These are phyloP conservation scores for Rhingia rostrata DNA, from an alignment of 2,888 invertebrate genomes.

Conservation along the genomic window DNA sequence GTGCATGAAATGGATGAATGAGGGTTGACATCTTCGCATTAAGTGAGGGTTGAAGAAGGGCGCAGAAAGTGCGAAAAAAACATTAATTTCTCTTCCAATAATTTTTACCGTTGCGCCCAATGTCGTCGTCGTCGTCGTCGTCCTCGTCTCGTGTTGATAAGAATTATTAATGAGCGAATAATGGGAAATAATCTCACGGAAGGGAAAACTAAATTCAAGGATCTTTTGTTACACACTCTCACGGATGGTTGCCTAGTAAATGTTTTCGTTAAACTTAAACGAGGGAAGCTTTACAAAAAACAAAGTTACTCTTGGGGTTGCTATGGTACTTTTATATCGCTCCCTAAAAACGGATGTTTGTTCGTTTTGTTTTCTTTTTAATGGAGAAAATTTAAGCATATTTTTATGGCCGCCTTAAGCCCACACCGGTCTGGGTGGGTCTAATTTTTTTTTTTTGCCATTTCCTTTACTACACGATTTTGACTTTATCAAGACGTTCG, in stretches of 20 bases:
- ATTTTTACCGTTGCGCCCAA: slow-evolving; percentile 44
- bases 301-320: slow-evolving; percentile 16
- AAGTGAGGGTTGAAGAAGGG: background rate
- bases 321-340: slow-evolving; percentile 30
- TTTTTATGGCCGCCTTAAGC: slow-evolving; percentile 46
- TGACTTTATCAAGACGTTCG: slow-evolving; percentile 67
- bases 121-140: slow-evolving; percentile 24
- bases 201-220: slow-evolving; percentile 75
- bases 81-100: slow-evolving; percentile 68
- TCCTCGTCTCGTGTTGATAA: slow-evolving; percentile 74
- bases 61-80: slow-evolving; percentile 48
- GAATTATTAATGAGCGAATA: slow-evolving; percentile 80
- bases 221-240: slow-evolving; percentile 51
- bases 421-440: background rate
- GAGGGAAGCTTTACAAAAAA: slow-evolving; percentile 30
- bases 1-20: slow-evolving; percentile 47
- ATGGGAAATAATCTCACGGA: slow-evolving; percentile 78
- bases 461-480: slow-evolving; percentile 37
- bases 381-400: slow-evolving; percentile 46
- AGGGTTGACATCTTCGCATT: slow-evolving; percentile 51
- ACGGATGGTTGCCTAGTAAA: slow-evolving; percentile 28
- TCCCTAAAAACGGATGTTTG: background rate
- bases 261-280: slow-evolving; percentile 64
- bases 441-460: slow-evolving; percentile 38
- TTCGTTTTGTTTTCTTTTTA: background rate